phyloP scores from a whole-genome alignment of 53 echinoderm and acorn worm species.

The Zoroaster sp. region DNA sequence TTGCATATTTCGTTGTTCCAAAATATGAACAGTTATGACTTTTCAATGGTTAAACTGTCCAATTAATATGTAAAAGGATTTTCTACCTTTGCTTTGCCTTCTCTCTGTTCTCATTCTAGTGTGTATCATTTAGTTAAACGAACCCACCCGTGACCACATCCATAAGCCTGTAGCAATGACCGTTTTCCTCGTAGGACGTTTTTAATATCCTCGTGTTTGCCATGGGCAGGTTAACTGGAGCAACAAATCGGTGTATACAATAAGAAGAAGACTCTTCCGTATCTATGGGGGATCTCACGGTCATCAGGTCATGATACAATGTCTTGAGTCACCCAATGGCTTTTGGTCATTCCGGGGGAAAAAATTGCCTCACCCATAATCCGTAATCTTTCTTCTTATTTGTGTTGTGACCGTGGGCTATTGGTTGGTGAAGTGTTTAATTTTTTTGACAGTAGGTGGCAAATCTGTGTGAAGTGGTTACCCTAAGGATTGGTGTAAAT shows the following conservation, averaged over 20 bases:
- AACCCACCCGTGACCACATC: constrained; percentile 22
- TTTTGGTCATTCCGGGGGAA: constrained; percentile 22
- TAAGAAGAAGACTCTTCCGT: constrained; percentile 12
- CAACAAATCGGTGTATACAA: background rate
- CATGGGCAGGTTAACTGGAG: background rate
- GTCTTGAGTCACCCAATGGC: constrained; percentile 23
- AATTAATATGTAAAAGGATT: too few species aligned
- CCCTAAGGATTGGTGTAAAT: background rate
- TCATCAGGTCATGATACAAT: background rate
- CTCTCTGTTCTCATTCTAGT: constrained; percentile 13
- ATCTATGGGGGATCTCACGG: constrained; percentile 5
- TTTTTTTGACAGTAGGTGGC: background rate
- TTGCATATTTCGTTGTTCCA: too few species aligned
- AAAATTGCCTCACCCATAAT: background rate
- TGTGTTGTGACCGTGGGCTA: background rate
- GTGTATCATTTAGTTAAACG: background rate
- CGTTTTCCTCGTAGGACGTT: constrained; percentile 16
- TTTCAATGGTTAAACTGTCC: too few species aligned
- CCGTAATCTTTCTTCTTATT: background rate
- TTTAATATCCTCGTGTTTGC: constrained; percentile 3
- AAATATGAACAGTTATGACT: too few species aligned
- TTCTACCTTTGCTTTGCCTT: too few species aligned
- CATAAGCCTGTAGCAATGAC: constrained; percentile 13
- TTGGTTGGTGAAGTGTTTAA: too few species aligned
- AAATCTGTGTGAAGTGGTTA: background rate